phyloP scores from a whole-genome alignment of 2,113 vertebrate species.

The Eurystomus gularis region DNA sequence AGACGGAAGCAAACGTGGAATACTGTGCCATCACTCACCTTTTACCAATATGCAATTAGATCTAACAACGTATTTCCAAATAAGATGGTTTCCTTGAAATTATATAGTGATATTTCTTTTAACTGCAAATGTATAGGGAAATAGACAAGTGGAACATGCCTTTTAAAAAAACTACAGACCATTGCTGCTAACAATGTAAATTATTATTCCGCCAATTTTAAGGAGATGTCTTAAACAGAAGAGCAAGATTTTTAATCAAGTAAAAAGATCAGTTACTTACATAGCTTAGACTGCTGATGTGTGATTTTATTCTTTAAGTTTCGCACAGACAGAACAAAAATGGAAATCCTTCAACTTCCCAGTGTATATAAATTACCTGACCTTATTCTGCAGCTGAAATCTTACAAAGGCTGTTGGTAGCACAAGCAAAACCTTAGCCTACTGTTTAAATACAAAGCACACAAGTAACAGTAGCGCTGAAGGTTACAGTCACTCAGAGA shows the following conservation, averaged over 20 bases:
- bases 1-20: background rate
- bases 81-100: background rate
- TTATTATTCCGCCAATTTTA: background rate
- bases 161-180: background rate
- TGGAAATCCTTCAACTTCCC: background rate
- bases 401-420: background rate
- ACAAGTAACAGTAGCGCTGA: background rate
- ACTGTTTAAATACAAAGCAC: background rate
- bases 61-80: background rate
- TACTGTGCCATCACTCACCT: background rate
- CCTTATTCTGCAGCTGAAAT: background rate
- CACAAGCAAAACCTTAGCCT: background rate
- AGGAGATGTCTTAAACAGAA: background rate
- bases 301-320: constrained; percentile 10
- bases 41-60: background rate
- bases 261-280: background rate
- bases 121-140: background rate
- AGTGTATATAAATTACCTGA: background rate
- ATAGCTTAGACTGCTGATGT: background rate
- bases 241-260: background rate
- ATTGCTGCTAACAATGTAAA: background rate
- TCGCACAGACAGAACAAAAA: background rate
- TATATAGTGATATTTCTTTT: background rate
- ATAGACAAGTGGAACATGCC: background rate
- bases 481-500: background rate